phyloP scores from a whole-genome alignment of 2,797 vertebrate species.

The Heterohyrax brucei region DNA sequence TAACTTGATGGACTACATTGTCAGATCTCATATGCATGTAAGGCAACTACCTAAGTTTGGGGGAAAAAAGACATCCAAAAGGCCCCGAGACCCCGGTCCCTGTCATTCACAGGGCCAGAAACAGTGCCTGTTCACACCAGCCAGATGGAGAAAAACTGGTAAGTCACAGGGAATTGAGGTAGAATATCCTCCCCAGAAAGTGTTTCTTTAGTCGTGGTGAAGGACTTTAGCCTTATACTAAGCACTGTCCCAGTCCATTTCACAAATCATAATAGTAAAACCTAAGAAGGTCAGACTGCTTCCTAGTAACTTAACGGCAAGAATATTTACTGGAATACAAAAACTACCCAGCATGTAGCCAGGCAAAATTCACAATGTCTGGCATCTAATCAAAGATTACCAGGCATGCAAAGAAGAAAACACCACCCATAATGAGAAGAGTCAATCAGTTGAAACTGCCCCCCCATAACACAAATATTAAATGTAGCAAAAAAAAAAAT shows the following conservation, averaged over 20 bases:
- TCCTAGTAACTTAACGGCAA: not conserved
- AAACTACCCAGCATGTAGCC: not conserved
- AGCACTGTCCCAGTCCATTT: not conserved
- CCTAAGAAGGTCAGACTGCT: not conserved
- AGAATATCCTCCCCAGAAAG: not conserved
- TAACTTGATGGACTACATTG: too few species aligned
- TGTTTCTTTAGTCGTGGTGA: not conserved
- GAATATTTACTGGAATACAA: constrained; percentile 26
- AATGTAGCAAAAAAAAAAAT: not conserved
- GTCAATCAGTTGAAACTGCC: not conserved
- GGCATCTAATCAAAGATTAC: constrained; percentile 4
- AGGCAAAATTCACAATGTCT: constrained; percentile 25
- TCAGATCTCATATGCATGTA: not conserved
- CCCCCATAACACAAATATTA: not conserved
- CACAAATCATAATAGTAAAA: constrained; percentile 43
- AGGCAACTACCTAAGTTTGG: not conserved
- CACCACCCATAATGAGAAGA: not conserved
- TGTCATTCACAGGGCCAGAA: not conserved
- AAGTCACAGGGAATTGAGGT: not conserved
- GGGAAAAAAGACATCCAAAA: not conserved
- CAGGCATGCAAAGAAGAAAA: not conserved
- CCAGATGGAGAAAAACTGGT: not conserved
- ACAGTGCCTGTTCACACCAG: not conserved
- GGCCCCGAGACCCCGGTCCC: not conserved
- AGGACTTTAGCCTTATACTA: not conserved